Base-by-base conservation (phyloP, 2,113 vertebrate genomes). In the Scytalopus superciliaris region DNA sequence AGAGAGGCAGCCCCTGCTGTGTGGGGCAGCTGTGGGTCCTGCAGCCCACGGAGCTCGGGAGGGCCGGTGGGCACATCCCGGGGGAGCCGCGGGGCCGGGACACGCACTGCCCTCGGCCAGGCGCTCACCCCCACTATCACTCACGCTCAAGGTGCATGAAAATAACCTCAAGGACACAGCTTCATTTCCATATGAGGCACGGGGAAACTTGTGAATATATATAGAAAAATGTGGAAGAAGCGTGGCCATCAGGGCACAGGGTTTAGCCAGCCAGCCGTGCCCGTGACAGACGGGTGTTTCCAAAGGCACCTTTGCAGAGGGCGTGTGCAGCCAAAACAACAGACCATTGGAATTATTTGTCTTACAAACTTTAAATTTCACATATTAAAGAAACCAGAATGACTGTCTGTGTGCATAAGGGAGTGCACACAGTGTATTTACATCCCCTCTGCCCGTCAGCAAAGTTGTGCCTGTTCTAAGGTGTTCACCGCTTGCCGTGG, bases 61-160 rank as follows among this genome's bases (percentile, higher is more conserved):
- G 69, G 35, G 42, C 35, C n/a, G 0, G 0, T 4, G 47, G 39
- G 21, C 81, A 19, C 15, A 1, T 42, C 55, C 31, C 45, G 1
- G 10, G 68, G 40, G 12, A 6, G 3, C 3, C 0, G 2, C 0
- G 1, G 24, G 27, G 31, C 6, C 6, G 18, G 3, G 6, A 35
- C n/a, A 7, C 13, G 19, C 60, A 31, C 45, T n/a, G 10, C 37
- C 35, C 42, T 27, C 45, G 7, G 16, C 8, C 4, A 10, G 7
- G 37, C 30, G 3, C 31, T 35, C 39, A 30, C 37, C 42, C 42
- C 37, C 53, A 45, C 28, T 30, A 22, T 9, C 12, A 8, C 9
- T 55, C 45, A 11, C 56, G 22, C 50, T 89, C 42, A 27, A n/a
- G 33, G 31, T 84, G n/a, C 21, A 12, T 59, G 39, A 28, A 55